These are phyloP conservation scores for Apolygus lucorum DNA, from an alignment of 1,140 invertebrate genomes.

Conservation along the genomic window DNA sequence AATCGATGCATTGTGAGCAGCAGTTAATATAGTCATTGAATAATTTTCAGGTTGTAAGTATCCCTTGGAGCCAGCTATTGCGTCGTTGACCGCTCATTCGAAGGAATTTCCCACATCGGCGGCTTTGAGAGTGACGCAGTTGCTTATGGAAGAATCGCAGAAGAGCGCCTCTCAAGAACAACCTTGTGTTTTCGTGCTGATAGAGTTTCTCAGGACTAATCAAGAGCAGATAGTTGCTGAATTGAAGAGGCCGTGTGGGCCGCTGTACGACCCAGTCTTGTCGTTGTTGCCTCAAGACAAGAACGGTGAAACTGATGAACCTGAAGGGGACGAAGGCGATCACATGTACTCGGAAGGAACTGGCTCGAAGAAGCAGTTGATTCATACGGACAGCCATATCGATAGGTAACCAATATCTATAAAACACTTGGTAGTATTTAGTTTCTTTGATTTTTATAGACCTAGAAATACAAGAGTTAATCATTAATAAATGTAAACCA, in stretches of 20 bases:
- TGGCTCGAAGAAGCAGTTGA: not conserved
- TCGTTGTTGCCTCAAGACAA: conserved; percentile 9
- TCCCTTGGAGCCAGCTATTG: conserved; percentile 58
- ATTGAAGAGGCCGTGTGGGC: conserved; percentile 43
- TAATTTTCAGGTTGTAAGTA: conserved; percentile 46
- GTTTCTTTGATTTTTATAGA: too few relatives aligned
- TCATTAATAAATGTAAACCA: too few relatives aligned
- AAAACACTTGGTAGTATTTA: too few relatives aligned
- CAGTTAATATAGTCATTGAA: too few relatives aligned
- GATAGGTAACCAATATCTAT: conserved; percentile 16
- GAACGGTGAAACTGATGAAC: not conserved
- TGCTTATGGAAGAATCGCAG: conserved; percentile 54
- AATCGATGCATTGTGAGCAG: too few relatives aligned
- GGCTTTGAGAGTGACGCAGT: conserved; percentile 52
- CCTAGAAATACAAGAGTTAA: too few relatives aligned
- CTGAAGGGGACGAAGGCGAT: not conserved
- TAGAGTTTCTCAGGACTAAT: conserved; percentile 58
- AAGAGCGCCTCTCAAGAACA: conserved; percentile 52
- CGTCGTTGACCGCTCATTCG: conserved; percentile 54
- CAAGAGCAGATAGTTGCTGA: conserved; percentile 49
- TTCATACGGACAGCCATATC: not conserved
- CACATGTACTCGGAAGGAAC: not conserved
- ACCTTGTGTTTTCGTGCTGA: conserved; percentile 57
- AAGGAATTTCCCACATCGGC: conserved; percentile 48
- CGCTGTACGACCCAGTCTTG: conserved; percentile 16